Evolutionary conservation across 2,888 invertebrate species (phyloP), one percentile per base, ranked within the genome.

Genomic region (Hipparchia semele): DNA sequence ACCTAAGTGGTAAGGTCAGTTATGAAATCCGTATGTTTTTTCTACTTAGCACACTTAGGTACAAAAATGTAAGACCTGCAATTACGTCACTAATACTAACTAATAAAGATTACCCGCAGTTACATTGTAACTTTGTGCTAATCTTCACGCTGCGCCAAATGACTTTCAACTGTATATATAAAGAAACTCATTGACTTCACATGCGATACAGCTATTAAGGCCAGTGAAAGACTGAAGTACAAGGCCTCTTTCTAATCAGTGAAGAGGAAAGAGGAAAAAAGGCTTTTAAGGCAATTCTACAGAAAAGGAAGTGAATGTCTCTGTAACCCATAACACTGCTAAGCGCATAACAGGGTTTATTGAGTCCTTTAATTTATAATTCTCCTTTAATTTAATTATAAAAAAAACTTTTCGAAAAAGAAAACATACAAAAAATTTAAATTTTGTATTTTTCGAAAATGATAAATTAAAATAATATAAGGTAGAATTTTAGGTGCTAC

Each of bases 171-270:
- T 49, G 59, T 60, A 59, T 61, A 72, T 61, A 71, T 61, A 72
- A 62, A 60, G 67, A 68, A 72, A 72, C 60, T 61, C 46, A 67
- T 68, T 71, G 65, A 72, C 68, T 66, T 69, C 73, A 73, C 76
- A 76, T 76, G 76, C 74, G 58, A 76, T 73, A 56, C 58, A 13
- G 76, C 72, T 70, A 76, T 76, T 76, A 75, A 70, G 68, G 71
- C 45, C 73, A 73, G 23, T 53, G 33, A 23, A 65, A 65, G 51
- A 65, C 51, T 53, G 65, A 53, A 65, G 53, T 33, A 65, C 12
- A 53, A 65, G 51, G 65, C 51, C 23, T 65, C 65, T 12, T 53
- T 65, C 53, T 53, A 65, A 65, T 65, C 65, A 65, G 65, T 33
- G n/a, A 49, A 51, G 49, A 49, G 23, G 64, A 49, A 23, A 49